Conservation (phyloP, 2,888 invertebrate species). For the Campoplex nolae region DNA sequence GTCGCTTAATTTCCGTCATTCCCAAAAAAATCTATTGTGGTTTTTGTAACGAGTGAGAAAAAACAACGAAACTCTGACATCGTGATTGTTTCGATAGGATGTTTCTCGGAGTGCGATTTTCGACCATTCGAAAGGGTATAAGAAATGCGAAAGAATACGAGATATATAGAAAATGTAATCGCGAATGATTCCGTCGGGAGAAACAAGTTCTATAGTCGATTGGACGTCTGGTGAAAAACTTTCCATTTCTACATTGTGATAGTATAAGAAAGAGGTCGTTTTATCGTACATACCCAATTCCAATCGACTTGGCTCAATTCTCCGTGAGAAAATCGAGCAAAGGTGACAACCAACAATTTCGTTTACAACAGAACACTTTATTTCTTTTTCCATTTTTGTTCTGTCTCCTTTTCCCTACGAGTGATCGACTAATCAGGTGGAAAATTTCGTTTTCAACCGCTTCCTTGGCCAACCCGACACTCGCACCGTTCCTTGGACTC, state of each 20-base stretch:
- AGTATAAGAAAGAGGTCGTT: conserved; percentile 19
- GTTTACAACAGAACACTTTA: conserved; percentile 68
- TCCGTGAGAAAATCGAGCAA: conserved; percentile 37
- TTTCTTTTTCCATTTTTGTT: not conserved
- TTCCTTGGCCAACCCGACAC: conserved; percentile 29
- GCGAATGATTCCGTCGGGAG: conserved; percentile 19
- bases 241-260: conserved; percentile 50
- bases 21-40: not conserved
- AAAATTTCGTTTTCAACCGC: conserved; percentile 72
- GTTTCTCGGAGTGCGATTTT: conserved; percentile 17
- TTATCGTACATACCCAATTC: conserved; percentile 36
- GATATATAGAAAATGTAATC: conserved; percentile 12
- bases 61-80: not conserved
- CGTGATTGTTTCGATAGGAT: conserved; percentile 9
- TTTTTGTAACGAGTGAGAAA: not conserved
- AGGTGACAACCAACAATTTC: conserved; percentile 63
- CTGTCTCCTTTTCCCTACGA: conserved; percentile 14
- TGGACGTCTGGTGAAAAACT: conserved; percentile 38
- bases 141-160: not conserved
- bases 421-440: conserved; percentile 72
- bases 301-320: conserved; percentile 43
- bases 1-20: not conserved
- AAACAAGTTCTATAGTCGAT: conserved; percentile 35
- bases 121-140: conserved; percentile 20
- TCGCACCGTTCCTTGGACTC: conserved; percentile 16